Conservation (phyloP, 2,888 invertebrate species). For the Microplitis manilae region DNA sequence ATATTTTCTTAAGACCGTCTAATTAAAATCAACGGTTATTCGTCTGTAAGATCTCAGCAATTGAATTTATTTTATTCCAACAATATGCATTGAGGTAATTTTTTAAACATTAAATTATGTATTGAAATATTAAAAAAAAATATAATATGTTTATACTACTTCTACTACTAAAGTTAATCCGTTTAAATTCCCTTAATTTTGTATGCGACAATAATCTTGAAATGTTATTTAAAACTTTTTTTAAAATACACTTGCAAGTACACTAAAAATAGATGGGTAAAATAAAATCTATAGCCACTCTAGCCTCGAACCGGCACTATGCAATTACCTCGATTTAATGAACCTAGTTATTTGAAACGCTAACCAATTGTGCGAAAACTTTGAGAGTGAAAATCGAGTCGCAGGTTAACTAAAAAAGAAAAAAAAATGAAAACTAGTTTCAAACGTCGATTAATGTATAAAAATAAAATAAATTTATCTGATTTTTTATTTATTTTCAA, state of each 20-base stretch:
- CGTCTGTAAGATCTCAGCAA: background rate
- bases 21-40: background rate
- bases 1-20: background rate
- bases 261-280: background rate
- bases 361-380: conserved; percentile 20
- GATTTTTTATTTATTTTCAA: background rate
- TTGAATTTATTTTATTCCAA: background rate
- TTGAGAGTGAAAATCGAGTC: conserved; percentile 4
- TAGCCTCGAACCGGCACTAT: background rate
- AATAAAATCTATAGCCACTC: background rate
- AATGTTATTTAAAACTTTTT: background rate
- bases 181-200: too few species aligned
- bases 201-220: background rate
- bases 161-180: too few species aligned
- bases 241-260: background rate
- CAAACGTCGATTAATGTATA: too few species aligned
- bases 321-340: conserved; percentile 24
- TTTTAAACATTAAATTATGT: too few species aligned
- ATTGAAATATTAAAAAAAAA: too few species aligned
- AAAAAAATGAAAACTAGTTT: background rate
- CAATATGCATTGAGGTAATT: too few species aligned
- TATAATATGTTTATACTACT: too few species aligned
- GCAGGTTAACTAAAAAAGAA: background rate
- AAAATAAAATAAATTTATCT: too few species aligned
- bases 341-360: conserved; percentile 10